Percentiles rank a stretch among this genome's conserved stretches.
Conservation (phyloP, 2,797 vertebrate genomes). For the Melanotaenia pygmaea region DNA sequence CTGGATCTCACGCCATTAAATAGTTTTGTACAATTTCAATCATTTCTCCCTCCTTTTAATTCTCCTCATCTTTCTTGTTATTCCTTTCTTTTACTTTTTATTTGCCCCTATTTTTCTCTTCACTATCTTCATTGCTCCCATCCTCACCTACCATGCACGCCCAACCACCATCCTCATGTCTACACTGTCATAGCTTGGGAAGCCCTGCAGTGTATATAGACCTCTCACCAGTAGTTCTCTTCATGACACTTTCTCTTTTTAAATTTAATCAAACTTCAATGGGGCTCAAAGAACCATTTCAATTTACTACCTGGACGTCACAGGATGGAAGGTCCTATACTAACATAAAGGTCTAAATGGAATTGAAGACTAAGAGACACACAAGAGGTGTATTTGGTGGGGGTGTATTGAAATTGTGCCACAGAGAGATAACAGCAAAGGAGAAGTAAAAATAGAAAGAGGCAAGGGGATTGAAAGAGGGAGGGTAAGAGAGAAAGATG, state of each 20-base stretch:
- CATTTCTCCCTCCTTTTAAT: slow-evolving; percentile 39
- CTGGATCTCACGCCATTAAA: slow-evolving; percentile 77
- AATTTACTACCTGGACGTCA: slow-evolving; percentile 84
- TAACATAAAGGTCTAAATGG: slow-evolving; percentile 75
- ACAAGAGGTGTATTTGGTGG: slow-evolving; percentile 39
- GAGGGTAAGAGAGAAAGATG: slow-evolving; percentile 52
- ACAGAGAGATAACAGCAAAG: slow-evolving; percentile 61
- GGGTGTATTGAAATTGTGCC: slow-evolving; percentile 54
- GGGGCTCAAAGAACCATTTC: slow-evolving; percentile 86
- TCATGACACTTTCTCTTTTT: slow-evolving; percentile 84
- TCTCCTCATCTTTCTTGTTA: neutral
- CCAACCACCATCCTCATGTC: slow-evolving; percentile 35
- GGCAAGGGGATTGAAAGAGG: slow-evolving; percentile 51
- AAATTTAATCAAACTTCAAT: slow-evolving; percentile 84
- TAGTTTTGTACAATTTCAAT: slow-evolving; percentile 85
- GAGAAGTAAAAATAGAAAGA: slow-evolving; percentile 68
- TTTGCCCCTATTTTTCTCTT: slow-evolving; percentile 19
- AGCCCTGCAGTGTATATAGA: slow-evolving; percentile 73
- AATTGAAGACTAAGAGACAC: slow-evolving; percentile 56
- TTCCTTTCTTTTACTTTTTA: slow-evolving; percentile 22
- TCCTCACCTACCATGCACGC: slow-evolving; percentile 15
- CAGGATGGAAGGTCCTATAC: slow-evolving; percentile 71
- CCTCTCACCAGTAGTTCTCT: slow-evolving; percentile 77
- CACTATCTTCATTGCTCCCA: slow-evolving; percentile 11
- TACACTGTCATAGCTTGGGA: slow-evolving; percentile 73